These are phyloP conservation scores for Saccopteryx leptura DNA, from an alignment of 2,113 vertebrate genomes.

Conservation along the genomic window DNA sequence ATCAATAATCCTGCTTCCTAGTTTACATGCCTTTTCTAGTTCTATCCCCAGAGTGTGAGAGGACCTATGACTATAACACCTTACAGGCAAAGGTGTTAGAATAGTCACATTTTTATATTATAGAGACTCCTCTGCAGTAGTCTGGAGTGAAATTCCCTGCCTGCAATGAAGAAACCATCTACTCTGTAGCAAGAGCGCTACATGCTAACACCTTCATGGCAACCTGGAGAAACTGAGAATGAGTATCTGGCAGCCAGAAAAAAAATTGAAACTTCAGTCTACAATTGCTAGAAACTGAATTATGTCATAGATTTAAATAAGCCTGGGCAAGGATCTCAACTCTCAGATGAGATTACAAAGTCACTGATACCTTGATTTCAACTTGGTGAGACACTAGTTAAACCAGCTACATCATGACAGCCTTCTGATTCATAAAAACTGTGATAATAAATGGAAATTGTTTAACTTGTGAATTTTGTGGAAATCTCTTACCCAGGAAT, in stretches of 20 bases:
- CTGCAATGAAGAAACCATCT: neutral
- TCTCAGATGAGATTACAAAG: neutral
- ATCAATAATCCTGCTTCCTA: neutral
- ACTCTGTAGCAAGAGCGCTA: neutral
- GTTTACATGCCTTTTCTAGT: neutral
- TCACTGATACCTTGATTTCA: neutral
- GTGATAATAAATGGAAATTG: neutral
- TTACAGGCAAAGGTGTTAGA: neutral
- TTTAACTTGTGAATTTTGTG: neutral
- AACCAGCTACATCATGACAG: neutral
- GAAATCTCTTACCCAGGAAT: neutral
- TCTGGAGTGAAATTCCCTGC: neutral
- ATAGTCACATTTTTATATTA: neutral
- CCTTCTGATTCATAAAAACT: neutral
- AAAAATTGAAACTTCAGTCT: neutral
- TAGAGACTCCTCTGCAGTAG: neutral
- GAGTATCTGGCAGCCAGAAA: neutral
- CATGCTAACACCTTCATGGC: neutral
- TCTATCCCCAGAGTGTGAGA: neutral
- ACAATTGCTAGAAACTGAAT: neutral
- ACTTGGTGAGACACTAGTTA: neutral
- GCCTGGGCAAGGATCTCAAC: neutral
- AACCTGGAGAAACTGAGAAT: neutral
- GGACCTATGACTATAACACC: neutral
- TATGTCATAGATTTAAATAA: neutral